Conservation (phyloP, 2,113 vertebrate genomes). For the Passer domesticus region DNA sequence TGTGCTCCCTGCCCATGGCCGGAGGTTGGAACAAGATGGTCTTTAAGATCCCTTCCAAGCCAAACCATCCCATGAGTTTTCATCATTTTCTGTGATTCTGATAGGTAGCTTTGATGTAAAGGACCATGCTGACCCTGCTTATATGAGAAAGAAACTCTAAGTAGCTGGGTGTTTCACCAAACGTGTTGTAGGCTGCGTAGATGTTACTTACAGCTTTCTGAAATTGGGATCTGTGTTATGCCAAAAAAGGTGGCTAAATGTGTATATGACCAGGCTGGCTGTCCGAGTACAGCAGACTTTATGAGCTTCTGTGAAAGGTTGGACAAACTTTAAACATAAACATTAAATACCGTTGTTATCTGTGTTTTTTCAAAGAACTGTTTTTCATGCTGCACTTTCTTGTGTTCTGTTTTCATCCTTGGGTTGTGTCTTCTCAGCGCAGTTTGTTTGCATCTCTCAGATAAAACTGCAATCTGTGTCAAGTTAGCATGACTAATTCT, state of each 20-base stretch:
- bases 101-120: not conserved
- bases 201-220: not conserved
- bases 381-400: not conserved
- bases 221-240: fast-evolving
- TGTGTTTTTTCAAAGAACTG: not conserved
- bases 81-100: not conserved
- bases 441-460: not conserved
- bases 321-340: not conserved
- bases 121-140: not conserved
- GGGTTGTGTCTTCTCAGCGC: not conserved
- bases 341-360: not conserved
- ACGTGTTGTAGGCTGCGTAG: not conserved
- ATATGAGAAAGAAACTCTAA: not conserved
- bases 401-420: not conserved
- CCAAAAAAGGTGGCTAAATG: not conserved
- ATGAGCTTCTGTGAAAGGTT: not conserved
- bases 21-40: not conserved
- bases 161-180: not conserved
- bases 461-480: not conserved
- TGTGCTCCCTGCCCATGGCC: not conserved
- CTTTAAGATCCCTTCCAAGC: not conserved
- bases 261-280: fast-evolving
- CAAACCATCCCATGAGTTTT: not conserved
- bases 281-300: fast-evolving
- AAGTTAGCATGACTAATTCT: not conserved